Conservation (phyloP, 2,888 invertebrate species). For the Drosophila percnosoma region DNA sequence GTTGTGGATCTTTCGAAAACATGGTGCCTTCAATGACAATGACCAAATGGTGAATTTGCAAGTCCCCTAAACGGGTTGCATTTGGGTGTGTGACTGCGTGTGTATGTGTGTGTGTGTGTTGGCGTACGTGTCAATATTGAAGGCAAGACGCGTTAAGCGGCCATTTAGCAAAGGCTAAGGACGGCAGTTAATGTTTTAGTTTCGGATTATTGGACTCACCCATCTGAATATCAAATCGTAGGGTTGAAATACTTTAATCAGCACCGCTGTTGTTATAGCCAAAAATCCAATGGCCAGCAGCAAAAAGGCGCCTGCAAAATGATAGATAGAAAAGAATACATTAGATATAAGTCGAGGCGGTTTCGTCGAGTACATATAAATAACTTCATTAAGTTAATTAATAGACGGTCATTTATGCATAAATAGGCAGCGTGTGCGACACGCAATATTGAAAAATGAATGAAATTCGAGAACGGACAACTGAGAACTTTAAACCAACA, state of each 20-base stretch:
- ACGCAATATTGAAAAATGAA: constrained; percentile 38
- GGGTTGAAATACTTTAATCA: constrained; percentile 89
- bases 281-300: constrained; percentile 89
- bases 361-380: constrained; percentile 58
- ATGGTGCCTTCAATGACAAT: constrained; percentile 38
- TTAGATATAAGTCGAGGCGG: constrained; percentile 22
- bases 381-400: constrained; percentile 66
- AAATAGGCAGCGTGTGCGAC: constrained; percentile 35
- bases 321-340: constrained; percentile 7
- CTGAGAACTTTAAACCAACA: constrained; percentile 10
- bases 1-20: neutral
- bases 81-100: neutral
- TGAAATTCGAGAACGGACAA: neutral
- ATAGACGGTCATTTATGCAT: constrained; percentile 48
- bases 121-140: constrained; percentile 24
- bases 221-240: constrained; percentile 91
- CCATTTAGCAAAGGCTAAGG: constrained; percentile 61
- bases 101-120: neutral
- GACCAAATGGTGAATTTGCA: constrained; percentile 35
- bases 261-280: constrained; percentile 88
- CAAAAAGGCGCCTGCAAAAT: constrained; percentile 89
- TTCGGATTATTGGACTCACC: constrained; percentile 85
- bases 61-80: constrained; percentile 38
- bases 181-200: constrained; percentile 56
- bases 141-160: constrained; percentile 31